Conservation (phyloP, 2,113 vertebrate species). For the Panthera tigris region DNA sequence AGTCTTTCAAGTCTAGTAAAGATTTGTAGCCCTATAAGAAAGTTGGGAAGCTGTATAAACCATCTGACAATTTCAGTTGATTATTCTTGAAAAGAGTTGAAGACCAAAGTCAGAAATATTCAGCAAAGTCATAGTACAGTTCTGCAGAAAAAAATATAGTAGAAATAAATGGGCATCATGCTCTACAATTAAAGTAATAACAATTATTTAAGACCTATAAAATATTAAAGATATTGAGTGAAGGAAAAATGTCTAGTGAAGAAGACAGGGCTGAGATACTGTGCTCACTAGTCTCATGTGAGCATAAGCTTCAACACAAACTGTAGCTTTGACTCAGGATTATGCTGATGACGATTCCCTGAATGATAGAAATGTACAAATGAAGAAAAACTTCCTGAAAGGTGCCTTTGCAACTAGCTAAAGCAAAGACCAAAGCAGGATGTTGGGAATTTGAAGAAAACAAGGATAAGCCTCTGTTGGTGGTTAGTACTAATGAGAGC, state of each 20-base stretch:
- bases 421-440: not conserved
- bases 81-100: not conserved
- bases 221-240: not conserved
- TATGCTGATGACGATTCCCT: not conserved
- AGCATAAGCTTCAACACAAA: not conserved
- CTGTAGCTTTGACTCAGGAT: not conserved
- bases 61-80: not conserved
- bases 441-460: not conserved
- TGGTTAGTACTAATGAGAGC: not conserved
- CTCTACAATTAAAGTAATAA: not conserved
- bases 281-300: not conserved
- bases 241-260: not conserved
- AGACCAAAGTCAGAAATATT: not conserved
- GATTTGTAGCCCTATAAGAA: not conserved
- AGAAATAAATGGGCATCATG: not conserved
- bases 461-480: not conserved
- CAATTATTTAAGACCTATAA: not conserved
- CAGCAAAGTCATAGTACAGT: not conserved
- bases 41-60: not conserved
- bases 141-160: not conserved
- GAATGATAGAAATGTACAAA: not conserved
- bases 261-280: not conserved
- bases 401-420: not conserved
- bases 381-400: not conserved
- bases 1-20: not conserved